These are phyloP conservation scores for Neolamprologus sp. DNA, from an alignment of 2,113 vertebrate species.

Conservation along the genomic window DNA sequence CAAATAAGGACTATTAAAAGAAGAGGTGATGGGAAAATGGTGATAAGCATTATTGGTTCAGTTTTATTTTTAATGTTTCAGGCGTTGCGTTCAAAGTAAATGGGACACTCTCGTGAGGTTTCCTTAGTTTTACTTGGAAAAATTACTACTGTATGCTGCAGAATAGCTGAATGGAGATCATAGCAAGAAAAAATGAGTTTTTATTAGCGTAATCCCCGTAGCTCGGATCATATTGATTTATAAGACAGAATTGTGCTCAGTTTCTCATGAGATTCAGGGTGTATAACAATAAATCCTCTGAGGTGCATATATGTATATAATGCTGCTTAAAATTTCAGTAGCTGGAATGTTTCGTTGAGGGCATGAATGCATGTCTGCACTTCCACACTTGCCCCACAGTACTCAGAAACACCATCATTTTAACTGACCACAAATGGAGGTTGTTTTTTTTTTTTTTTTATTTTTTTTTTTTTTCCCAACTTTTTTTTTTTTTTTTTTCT, in stretches of 20 bases:
- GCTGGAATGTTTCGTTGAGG: background rate
- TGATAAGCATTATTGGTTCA: background rate
- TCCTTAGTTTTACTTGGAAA: background rate
- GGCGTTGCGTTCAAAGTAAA: background rate
- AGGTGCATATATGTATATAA: background rate
- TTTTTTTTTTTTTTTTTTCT: background rate
- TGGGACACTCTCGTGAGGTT: background rate
- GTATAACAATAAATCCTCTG: background rate
- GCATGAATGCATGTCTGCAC: background rate
- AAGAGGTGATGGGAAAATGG: background rate
- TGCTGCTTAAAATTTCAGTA: background rate
- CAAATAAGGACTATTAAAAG: background rate
- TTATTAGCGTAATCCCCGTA: background rate
- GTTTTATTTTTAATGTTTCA: background rate
- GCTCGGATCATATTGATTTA: background rate
- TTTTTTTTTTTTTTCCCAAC: background rate
- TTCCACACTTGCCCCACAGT: background rate
- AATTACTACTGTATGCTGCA: background rate
- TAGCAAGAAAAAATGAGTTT: background rate
- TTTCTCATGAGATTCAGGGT: background rate
- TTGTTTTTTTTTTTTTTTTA: background rate
- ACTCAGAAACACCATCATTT: background rate
- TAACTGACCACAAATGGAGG: slow-evolving; percentile 45
- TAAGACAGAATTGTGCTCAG: background rate
- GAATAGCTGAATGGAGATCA: background rate